Evolutionary conservation across 1,140 invertebrate genomes (phyloP), one percentile per base, ranked within the genome.

Genomic region (Ericerus pela): DNA sequence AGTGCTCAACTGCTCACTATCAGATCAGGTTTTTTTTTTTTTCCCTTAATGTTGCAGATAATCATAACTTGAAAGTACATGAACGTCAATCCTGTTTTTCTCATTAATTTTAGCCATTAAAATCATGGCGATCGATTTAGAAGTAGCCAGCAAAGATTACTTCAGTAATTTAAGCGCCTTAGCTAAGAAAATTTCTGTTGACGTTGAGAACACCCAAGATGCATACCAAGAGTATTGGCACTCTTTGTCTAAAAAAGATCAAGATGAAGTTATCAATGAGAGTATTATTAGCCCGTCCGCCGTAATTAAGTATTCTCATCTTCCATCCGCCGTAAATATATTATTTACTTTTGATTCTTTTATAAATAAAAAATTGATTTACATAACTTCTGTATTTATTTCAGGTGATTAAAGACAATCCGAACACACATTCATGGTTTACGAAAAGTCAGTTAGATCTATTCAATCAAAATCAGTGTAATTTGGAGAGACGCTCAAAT

Each of bases 181-280:
- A 33, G 29, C 53, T 33, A 29, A 54, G 16, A 30, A 33, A 33
- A 54, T 54, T 16, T 16, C 29, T 8, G 28, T 22, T n/a, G 53
- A 54, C 16, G 37, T 54, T 10, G 31, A 54, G 12, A 36, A 54
- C 24, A 54, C 53, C 4, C 14, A 36, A 33, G 53, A 54, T 20
- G 53, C 53, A 3, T 54, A 54, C 26, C 53, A 54, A 54, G 53
- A 54, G 33, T 36, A 36, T 20, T 54, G 53, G 53, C 20, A 54
- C 16, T 20, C 53, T 8, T 36, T 54, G 2, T 36, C 24, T 54
- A 36, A 30, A 24, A 36, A 22, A 4, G 53, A 54, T 36, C 29
- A 54, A 36, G 24, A 36, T 29, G 29, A 54, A 36, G 53, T 31
- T 6, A 18, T 54, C 2, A 31, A 54, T 36, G 53, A 54, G n/a